These are phyloP conservation scores for Bagarius yarrelli DNA, from an alignment of 2,113 vertebrate species.

Conservation along the genomic window DNA sequence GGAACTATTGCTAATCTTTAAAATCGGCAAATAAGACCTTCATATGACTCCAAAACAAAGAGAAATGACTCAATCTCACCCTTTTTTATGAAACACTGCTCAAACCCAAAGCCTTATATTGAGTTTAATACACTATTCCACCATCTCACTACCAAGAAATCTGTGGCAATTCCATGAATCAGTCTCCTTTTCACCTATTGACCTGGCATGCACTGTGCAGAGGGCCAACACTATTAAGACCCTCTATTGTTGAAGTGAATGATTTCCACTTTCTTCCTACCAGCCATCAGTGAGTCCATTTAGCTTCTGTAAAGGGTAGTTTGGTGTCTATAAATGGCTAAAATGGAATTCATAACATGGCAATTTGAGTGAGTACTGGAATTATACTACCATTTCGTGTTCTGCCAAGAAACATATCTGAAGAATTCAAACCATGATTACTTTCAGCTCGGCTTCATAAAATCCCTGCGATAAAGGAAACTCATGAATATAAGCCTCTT, in stretches of 20 bases:
- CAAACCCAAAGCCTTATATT: conserved; percentile 30
- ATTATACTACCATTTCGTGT: conserved; percentile 17
- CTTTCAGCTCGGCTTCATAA: background rate
- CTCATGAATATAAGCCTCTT: conserved; percentile 2
- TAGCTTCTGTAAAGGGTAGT: conserved; percentile 44
- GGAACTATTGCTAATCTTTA: conserved; percentile 42
- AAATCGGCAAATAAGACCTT: conserved; percentile 35
- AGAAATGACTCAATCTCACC: conserved; percentile 33
- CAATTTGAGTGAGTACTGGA: conserved; percentile 37
- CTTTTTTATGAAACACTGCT: conserved; percentile 33
- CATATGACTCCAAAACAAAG: conserved; percentile 41
- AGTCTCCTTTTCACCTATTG: conserved; percentile 48
- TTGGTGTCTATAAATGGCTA: conserved; percentile 37
- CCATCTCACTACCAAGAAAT: conserved; percentile 42
- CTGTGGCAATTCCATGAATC: conserved; percentile 56
- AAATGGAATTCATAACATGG: conserved; percentile 47
- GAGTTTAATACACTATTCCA: conserved; percentile 49
- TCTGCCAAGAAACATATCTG: conserved; percentile 23
- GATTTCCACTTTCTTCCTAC: conserved; percentile 41
- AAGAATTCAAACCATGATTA: conserved; percentile 10
- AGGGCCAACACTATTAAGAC: conserved; percentile 49
- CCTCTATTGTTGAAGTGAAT: conserved; percentile 50
- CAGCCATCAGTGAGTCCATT: conserved; percentile 46
- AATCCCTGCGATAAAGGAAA: background rate
- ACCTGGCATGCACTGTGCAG: conserved; percentile 40